Percentiles rank a stretch among this genome's conserved stretches.
phyloP scores from a whole-genome alignment of 2,888 invertebrate species.

The Macrosiphum euphorbiae region DNA sequence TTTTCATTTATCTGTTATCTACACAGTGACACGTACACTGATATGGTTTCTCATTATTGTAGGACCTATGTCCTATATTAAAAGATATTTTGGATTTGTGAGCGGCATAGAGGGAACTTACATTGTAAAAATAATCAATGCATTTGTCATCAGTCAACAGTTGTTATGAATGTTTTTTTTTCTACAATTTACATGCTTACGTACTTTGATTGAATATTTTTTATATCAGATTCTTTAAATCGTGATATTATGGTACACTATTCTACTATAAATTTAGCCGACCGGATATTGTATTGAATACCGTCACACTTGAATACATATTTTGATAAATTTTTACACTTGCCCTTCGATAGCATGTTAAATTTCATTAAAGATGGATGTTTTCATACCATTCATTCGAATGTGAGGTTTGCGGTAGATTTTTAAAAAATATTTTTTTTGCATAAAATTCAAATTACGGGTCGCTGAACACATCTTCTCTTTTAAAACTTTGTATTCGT shows the following conservation, averaged over 20 bases:
- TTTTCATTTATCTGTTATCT: too few relatives aligned
- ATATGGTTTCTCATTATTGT: background rate
- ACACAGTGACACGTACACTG: background rate
- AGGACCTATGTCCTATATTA: background rate
- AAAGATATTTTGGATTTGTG: background rate
- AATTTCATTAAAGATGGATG: background rate
- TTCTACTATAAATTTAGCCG: background rate
- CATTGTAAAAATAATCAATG: background rate
- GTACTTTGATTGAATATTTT: background rate
- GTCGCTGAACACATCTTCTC: background rate
- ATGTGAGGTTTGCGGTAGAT: background rate
- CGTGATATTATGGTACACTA: background rate
- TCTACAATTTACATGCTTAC: background rate
- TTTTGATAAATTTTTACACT: background rate
- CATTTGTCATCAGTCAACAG: background rate
- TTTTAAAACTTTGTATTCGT: slow-evolving; percentile 4
- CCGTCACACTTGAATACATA: background rate
- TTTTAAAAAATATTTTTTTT: background rate
- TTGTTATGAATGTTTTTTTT: background rate
- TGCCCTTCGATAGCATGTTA: background rate
- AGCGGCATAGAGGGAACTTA: background rate
- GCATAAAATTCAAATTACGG: background rate
- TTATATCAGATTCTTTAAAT: background rate
- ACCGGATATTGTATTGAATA: background rate
- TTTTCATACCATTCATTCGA: background rate